phyloP scores from a whole-genome alignment of 2,888 invertebrate species.

The Dermolepida albohirtum region DNA sequence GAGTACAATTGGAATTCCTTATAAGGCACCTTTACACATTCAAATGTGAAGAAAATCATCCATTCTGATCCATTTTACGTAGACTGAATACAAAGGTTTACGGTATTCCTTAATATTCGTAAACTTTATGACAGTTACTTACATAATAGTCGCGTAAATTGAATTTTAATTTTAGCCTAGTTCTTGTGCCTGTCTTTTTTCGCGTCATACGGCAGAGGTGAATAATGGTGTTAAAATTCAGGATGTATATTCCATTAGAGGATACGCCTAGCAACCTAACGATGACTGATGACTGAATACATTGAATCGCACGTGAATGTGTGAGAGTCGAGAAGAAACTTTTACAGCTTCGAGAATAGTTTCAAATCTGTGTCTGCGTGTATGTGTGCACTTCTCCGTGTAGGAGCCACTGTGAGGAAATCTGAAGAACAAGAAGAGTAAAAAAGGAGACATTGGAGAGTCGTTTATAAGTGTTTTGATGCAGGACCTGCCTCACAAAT shows the following conservation, averaged over 20 bases:
- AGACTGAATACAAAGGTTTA: too few species aligned
- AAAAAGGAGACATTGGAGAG: slow-evolving; percentile 16
- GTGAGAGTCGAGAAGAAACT: slow-evolving; percentile 11
- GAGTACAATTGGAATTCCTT: too few species aligned
- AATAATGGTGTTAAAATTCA: slow-evolving; percentile 39
- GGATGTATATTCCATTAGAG: slow-evolving; percentile 47
- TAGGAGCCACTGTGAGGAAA: neutral
- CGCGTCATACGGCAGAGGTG: neutral
- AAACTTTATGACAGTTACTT: too few species aligned
- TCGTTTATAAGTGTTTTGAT: slow-evolving; percentile 32
- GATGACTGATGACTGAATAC: slow-evolving; percentile 42
- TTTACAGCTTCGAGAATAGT: slow-evolving; percentile 29
- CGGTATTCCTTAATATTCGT: too few species aligned
- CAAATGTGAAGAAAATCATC: too few species aligned
- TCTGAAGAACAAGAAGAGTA: too few species aligned
- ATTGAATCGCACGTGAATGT: slow-evolving; percentile 25
- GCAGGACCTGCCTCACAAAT: slow-evolving; percentile 23
- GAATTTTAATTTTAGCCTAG: too few species aligned
- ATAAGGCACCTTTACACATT: too few species aligned
- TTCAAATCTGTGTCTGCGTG: neutral
- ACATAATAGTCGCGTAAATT: too few species aligned
- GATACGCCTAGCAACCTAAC: slow-evolving; percentile 37
- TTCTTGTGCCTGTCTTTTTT: too few species aligned
- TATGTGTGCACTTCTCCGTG: neutral
- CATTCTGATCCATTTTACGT: too few species aligned